Evolutionary conservation across 2,888 invertebrate genomes (phyloP).

Genomic region (Torymus aiolomorphi): DNA sequence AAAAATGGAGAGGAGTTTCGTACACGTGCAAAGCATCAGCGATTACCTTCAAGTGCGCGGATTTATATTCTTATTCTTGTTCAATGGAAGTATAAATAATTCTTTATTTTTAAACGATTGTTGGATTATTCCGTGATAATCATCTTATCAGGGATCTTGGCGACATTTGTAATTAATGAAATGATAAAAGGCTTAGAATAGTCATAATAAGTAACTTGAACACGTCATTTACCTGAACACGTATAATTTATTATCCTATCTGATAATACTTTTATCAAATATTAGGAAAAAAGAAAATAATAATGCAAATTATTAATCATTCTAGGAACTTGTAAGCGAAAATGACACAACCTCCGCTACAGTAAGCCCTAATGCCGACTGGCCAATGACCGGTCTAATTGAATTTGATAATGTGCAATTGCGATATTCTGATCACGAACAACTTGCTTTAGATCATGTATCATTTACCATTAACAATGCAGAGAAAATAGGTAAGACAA

Average conservation of each 20-base stretch:
- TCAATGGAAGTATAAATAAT: too few relatives aligned
- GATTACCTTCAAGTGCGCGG: constrained; percentile 67
- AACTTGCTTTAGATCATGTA: constrained; percentile 77
- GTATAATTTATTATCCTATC: too few relatives aligned
- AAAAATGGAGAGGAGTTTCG: constrained; percentile 76
- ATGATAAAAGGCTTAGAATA: too few relatives aligned
- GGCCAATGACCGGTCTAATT: constrained; percentile 77
- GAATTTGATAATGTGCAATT: constrained; percentile 77
- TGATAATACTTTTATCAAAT: too few relatives aligned
- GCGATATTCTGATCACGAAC: constrained; percentile 75
- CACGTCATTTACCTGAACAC: too few relatives aligned
- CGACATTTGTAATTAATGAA: too few relatives aligned
- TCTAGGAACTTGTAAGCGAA: constrained; percentile 65
- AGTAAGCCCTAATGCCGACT: constrained; percentile 70
- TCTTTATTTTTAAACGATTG: too few relatives aligned
- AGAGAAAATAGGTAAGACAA: constrained; percentile 78
- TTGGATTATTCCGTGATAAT: too few relatives aligned
- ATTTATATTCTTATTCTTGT: too few relatives aligned
- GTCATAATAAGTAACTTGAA: too few relatives aligned
- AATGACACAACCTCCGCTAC: constrained; percentile 55
- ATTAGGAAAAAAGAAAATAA: too few relatives aligned
- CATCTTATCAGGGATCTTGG: too few relatives aligned
- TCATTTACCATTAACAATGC: constrained; percentile 77
- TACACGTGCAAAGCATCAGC: constrained; percentile 76
- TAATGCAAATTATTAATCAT: constrained; percentile 13